phyloP scores from a whole-genome alignment of 1,140 invertebrate genomes.

The Olivierus martensii region DNA sequence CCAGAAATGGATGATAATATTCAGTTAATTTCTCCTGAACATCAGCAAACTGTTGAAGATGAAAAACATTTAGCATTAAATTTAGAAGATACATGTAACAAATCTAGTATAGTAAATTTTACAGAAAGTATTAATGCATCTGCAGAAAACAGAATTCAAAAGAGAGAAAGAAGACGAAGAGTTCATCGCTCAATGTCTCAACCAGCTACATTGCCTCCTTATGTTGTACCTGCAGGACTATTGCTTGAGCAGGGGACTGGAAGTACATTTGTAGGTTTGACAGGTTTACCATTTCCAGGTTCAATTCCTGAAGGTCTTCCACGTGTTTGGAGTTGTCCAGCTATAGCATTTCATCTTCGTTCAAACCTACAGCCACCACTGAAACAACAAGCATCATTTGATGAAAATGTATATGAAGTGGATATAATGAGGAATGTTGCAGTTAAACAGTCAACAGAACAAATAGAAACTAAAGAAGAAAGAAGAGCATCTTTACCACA shows the following conservation, averaged over 20 bases:
- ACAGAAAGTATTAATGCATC: too few species aligned
- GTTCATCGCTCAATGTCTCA: conserved; percentile 9
- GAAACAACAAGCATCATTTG: conserved; percentile 72
- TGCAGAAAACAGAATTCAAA: background rate
- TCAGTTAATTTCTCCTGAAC: conserved; percentile 5
- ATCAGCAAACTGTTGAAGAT: background rate
- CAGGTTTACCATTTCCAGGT: background rate
- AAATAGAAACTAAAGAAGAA: background rate
- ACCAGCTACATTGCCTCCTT: background rate
- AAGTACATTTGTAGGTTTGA: background rate
- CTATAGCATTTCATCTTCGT: conserved; percentile 16
- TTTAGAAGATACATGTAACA: too few species aligned
- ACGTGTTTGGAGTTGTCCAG: conserved; percentile 20
- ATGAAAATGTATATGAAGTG: conserved; percentile 61
- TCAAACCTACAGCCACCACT: conserved; percentile 34
- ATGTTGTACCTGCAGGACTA: background rate
- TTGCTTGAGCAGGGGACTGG: background rate
- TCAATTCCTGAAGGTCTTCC: conserved; percentile 9
- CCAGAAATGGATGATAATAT: conserved; percentile 42
- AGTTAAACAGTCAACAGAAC: conserved; percentile 23
- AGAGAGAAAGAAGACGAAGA: background rate
- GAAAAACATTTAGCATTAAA: too few species aligned
- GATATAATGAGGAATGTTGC: conserved; percentile 69
- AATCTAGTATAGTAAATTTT: too few species aligned
- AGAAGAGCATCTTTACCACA: conserved; percentile 13